These are phyloP conservation scores for Hesperia comma DNA, from an alignment of 2,888 invertebrate species.

Conservation along the genomic window DNA sequence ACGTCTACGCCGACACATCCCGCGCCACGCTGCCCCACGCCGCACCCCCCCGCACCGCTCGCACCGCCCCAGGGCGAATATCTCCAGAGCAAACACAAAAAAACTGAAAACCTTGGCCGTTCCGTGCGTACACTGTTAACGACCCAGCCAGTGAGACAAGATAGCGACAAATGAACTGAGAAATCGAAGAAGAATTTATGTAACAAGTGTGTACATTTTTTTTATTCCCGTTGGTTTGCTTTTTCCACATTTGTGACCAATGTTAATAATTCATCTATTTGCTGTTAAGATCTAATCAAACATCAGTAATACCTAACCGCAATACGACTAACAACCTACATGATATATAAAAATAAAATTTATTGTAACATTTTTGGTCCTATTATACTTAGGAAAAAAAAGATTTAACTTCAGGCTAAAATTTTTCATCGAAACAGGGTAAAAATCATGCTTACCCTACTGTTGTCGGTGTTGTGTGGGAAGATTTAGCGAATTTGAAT, in stretches of 20 bases:
- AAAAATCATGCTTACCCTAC: conserved; percentile 1
- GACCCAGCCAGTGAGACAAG: conserved; percentile 59
- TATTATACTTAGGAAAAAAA: no score
- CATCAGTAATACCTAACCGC: no score
- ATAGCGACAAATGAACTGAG: conserved; percentile 7
- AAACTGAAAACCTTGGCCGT: conserved; percentile 61
- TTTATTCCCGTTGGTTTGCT: no score
- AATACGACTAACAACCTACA: no score
- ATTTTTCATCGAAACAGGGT: not conserved
- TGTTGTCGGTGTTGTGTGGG: conserved; percentile 79
- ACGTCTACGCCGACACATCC: conserved; percentile 74
- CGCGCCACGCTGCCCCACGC: conserved; percentile 47
- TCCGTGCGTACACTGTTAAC: conserved; percentile 73
- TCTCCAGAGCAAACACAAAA: conserved; percentile 76
- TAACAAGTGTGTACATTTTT: no score
- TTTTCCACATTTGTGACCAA: no score
- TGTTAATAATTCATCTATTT: no score
- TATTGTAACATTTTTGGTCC: no score
- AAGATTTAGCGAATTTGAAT: conserved; percentile 84
- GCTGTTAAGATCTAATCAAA: no score
- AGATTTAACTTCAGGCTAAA: no score
- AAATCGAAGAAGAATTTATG: not conserved
- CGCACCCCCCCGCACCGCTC: conserved; percentile 43
- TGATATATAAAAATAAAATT: no score
- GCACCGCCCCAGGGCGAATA: conserved; percentile 65